Base-by-base conservation (phyloP, 2,888 invertebrate genomes). In the Heterodera filipjevi region DNA sequence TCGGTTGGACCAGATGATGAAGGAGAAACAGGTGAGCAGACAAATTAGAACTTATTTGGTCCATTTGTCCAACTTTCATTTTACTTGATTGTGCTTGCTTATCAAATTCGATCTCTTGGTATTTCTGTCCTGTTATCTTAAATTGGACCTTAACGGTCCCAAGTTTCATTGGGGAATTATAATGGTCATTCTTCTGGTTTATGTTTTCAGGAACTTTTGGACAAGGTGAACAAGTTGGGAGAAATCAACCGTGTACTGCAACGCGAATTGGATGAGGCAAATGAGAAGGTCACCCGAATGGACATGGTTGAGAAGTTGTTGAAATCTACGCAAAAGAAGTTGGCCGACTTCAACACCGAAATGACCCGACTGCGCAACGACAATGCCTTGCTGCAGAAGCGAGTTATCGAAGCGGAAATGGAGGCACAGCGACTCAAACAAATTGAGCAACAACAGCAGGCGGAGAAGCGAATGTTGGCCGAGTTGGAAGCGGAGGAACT, bases 221-320 rank as follows among this genome's bases (percentile, higher is more conserved):
- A 68, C 27, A 33, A 64, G n/a, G 32, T 79, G 30, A 39, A 16
- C 12, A 78, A 66, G 49, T 33, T 79, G n/a, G 79, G 78, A 27
- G 64, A 68, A 35, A 35, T 44, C n/a, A 33, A 64, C 30, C 35
- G 33, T 5, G 22, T 30, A 14, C 33, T 39, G 44, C 32, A 76
- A 35, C 22, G 33, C 16, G 79, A 79, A 19, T 30, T 79, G 33
- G 77, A 79, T 27, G 77, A 79, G 3, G 70, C 79, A 16, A 71
- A 68, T 33, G 79, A 79, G 27, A 79, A 78, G 30, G n/a, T 32
- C 32, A 72, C 78, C n/a, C 68, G 79, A 27, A 32, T 79, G 35
- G 79, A 79, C 30, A 49, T 66, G 53, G 27, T 79, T 27, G 59
- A 44, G 32, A 72, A 71, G 30, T 19, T 59, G 39, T 64, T 77